These are phyloP conservation scores for Mechanitis messenoides DNA, from an alignment of 2,888 invertebrate genomes.

Conservation along the genomic window DNA sequence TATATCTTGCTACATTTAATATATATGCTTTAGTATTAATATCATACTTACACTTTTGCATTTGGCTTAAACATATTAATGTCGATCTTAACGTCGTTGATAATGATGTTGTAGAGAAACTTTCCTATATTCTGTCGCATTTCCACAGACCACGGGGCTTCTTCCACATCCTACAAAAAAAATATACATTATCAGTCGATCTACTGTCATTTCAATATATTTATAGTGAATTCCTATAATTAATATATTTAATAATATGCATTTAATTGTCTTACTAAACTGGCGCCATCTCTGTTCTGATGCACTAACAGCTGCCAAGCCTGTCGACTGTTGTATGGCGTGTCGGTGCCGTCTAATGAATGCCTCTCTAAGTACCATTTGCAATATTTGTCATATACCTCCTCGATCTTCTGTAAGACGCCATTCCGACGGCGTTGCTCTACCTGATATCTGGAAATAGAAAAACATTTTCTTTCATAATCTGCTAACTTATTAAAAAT, in stretches of 20 bases:
- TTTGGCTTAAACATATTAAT: constrained; percentile 80
- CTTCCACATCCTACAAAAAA: constrained; percentile 62
- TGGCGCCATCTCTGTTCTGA: constrained; percentile 72
- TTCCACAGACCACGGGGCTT: constrained; percentile 81
- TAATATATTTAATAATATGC: not conserved
- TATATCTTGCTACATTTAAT: too few relatives aligned
- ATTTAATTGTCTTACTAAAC: constrained; percentile 52
- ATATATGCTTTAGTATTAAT: too few relatives aligned
- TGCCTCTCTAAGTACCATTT: constrained; percentile 77
- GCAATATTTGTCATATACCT: constrained; percentile 80
- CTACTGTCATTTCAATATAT: too few relatives aligned
- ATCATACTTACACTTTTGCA: constrained; percentile 58
- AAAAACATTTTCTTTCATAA: not conserved
- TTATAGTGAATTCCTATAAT: too few relatives aligned
- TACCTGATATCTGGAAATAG: constrained; percentile 75
- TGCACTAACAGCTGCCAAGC: constrained; percentile 83
- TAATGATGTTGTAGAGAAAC: constrained; percentile 90
- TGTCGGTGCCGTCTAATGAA: constrained; percentile 42
- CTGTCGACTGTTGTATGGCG: constrained; percentile 78
- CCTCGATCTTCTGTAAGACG: constrained; percentile 77
- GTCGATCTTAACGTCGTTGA: constrained; percentile 90
- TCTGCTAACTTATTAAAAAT: not conserved
- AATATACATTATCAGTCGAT: too few relatives aligned
- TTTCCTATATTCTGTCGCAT: constrained; percentile 83
- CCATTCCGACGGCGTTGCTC: constrained; percentile 81